Evolutionary conservation across 2,113 vertebrate species (phyloP), one percentile per base, ranked within the genome.

Genomic region (Sapajus apella): DNA sequence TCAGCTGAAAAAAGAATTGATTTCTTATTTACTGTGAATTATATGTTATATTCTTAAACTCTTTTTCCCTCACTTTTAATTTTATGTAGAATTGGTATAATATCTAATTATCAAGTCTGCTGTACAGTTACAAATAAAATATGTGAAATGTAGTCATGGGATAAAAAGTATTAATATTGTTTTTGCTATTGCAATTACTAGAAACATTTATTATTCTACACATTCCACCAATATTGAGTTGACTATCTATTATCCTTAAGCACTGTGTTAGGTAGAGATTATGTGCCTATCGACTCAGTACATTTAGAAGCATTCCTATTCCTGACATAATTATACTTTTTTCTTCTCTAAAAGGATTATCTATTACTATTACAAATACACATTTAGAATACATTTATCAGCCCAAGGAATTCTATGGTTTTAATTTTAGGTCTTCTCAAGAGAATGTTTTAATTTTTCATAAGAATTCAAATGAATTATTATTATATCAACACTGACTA

Each of bases 371-470:
- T 88, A 47, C 5, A 64, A 43, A 55, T 52, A 30, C 47, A 21
- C 9, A 85, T 94, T 55, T 25, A 9, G 27, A 88, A 58, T 30
- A 68, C 61, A 10, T 88, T 88, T 68, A 88, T 61, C 23, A 76
- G 9, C 14, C 2, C 4, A 82, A 40, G 14, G 17, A 0, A 72
- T 47, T 55, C 1, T 88, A 55, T 87, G 10, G 13, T 61, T 88
- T 93, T 17, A 86, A 55, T 89, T 56, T 2, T 23, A 93, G 21
- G 3, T 70, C 1, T 9, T 66, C 50, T 58, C 16, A 61, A n/a
- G 10, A 82, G 1, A 84, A 64, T 90, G 21, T 4, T 52, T 81
- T 87, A 6, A 64, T 87, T 96, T 94, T 27, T 20, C 92, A 61
- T 25, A 94, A 35, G 12, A 17, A 61, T 94, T 84, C 23, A 87